A percentile compares a stretch with the other conserved stretches of the same genome.
Conservation (phyloP, 2,797 vertebrate species). For the Neostethus bicornis region DNA sequence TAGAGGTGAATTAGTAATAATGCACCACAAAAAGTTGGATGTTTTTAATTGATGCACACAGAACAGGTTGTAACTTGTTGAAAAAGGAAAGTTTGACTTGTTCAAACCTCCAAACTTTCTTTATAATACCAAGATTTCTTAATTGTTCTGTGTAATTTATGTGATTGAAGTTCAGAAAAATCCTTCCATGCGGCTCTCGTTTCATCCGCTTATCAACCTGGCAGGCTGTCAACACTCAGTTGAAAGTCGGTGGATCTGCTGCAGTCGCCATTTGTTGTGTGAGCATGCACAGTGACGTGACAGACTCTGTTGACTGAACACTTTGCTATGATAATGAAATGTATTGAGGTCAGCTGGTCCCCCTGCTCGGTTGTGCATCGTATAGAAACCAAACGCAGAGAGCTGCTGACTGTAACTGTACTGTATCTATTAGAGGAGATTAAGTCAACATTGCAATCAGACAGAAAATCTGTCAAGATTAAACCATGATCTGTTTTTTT, state of each 20-base stretch:
- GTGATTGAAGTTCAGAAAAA: slow-evolving; percentile 8
- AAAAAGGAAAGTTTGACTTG: background rate
- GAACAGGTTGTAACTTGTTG: background rate
- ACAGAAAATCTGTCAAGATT: slow-evolving; percentile 21
- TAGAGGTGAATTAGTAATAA: too few relatives aligned
- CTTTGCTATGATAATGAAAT: slow-evolving; percentile 73
- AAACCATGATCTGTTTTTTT: slow-evolving; percentile 13
- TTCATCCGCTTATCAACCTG: slow-evolving; percentile 20
- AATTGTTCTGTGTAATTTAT: background rate
- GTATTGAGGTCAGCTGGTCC: slow-evolving; percentile 76
- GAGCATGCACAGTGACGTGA: slow-evolving; percentile 35
- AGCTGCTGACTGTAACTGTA: slow-evolving; percentile 20
- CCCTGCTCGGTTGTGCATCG: slow-evolving; percentile 35
- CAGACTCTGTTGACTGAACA: slow-evolving; percentile 57
- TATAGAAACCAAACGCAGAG: slow-evolving; percentile 48
- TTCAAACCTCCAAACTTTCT: background rate
- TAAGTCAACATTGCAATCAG: slow-evolving; percentile 18
- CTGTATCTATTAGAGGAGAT: slow-evolving; percentile 3
- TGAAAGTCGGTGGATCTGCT: slow-evolving; percentile 35
- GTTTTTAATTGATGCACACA: slow-evolving; percentile 6
- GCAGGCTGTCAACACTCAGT: slow-evolving; percentile 22
- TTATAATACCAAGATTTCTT: background rate
- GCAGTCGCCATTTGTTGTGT: slow-evolving; percentile 54
- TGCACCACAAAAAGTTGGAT: background rate
- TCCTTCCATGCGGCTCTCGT: slow-evolving; percentile 21